These are phyloP conservation scores for Sciurus niger DNA, from an alignment of 2,113 vertebrate species.

Conservation along the genomic window DNA sequence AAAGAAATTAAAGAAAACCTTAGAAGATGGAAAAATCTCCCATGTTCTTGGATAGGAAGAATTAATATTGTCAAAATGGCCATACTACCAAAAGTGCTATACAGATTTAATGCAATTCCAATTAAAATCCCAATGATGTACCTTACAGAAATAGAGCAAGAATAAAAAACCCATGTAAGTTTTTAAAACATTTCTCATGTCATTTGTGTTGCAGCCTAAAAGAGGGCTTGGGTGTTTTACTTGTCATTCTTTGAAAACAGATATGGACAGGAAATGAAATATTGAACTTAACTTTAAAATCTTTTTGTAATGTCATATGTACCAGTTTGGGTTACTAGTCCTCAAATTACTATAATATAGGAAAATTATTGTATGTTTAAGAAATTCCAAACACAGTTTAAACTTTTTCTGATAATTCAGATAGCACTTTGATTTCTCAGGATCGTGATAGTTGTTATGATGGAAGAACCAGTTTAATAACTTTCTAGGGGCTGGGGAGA, in stretches of 20 bases:
- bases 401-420: slow-evolving; percentile 51
- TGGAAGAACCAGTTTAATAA: neutral
- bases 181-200: neutral
- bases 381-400: neutral
- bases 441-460: neutral
- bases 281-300: neutral
- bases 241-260: slow-evolving; percentile 44
- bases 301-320: neutral
- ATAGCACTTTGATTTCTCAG: neutral
- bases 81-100: too few species aligned
- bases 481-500: too few species aligned
- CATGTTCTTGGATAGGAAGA: too few species aligned
- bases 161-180: neutral
- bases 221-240: neutral
- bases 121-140: too few species aligned
- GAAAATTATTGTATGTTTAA: neutral
- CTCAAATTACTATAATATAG: neutral
- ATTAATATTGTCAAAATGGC: too few species aligned
- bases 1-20: too few species aligned
- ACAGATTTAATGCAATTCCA: too few species aligned
- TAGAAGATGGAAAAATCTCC: too few species aligned
- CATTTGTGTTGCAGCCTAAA: neutral
- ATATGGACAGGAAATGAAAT: slow-evolving; percentile 15
- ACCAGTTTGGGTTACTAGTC: neutral
- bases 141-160: too few species aligned